A percentile compares a stretch with the other conserved stretches of the same genome.
Conservation (phyloP, 2,888 invertebrate species). For the Pollenia amentaria region DNA sequence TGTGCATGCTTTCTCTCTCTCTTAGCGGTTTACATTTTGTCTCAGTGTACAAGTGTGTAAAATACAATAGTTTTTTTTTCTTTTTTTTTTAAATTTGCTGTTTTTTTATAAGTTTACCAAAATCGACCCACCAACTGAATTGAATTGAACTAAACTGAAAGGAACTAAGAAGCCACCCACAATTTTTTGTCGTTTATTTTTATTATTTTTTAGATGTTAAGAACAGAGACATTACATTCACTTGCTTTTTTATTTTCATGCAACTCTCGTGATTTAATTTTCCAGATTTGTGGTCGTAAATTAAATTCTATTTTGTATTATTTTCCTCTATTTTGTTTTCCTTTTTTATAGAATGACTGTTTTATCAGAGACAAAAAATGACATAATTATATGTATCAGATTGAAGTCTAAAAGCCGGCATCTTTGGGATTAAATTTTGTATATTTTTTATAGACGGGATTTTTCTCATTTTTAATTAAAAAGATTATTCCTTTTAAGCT, state of each 20-base stretch:
- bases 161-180: slow-evolving; percentile 66
- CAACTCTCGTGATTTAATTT: slow-evolving; percentile 57
- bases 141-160: slow-evolving; percentile 21
- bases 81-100: slow-evolving; percentile 41
- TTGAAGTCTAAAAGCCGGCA: slow-evolving; percentile 53
- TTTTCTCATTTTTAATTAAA: slow-evolving; percentile 48
- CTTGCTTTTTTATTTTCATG: slow-evolving; percentile 25
- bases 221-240: slow-evolving; percentile 19
- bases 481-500: slow-evolving; percentile 23
- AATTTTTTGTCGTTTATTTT: slow-evolving; percentile 13
- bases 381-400: slow-evolving; percentile 65
- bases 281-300: slow-evolving; percentile 56
- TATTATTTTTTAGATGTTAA: slow-evolving; percentile 36
- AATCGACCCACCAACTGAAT: slow-evolving; percentile 30
- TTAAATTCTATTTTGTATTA: slow-evolving; percentile 59
- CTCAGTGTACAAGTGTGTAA: slow-evolving; percentile 43
- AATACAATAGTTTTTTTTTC: slow-evolving; percentile 17
- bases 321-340: slow-evolving; percentile 9
- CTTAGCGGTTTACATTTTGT: slow-evolving; percentile 4
- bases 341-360: slow-evolving; percentile 14
- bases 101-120: not conserved
- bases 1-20: not conserved
- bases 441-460: slow-evolving; percentile 14
- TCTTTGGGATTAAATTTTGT: slow-evolving; percentile 60
- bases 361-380: slow-evolving; percentile 42